Percentiles rank a stretch among this genome's conserved stretches.
These are phyloP conservation scores for Fregetta grallaria DNA, from an alignment of 2,113 vertebrate species.

Conservation along the genomic window DNA sequence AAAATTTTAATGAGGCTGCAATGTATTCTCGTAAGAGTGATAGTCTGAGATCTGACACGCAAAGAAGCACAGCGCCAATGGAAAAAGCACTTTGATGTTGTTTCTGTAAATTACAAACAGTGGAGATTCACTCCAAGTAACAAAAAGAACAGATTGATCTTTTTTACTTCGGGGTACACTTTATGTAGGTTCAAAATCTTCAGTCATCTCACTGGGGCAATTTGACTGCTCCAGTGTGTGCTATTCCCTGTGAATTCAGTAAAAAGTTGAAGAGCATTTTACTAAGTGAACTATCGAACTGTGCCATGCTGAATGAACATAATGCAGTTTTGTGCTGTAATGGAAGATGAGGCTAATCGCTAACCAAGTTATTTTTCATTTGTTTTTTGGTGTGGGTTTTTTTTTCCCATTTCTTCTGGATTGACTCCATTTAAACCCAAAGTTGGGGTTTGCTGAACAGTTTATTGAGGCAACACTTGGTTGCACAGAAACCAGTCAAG, in stretches of 20 bases:
- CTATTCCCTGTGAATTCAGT: neutral
- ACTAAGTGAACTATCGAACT: neutral
- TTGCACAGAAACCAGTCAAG: constrained; percentile 22
- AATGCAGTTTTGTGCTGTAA: neutral
- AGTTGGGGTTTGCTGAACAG: neutral
- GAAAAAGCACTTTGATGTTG: neutral
- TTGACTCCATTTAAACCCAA: neutral
- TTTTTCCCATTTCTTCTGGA: neutral
- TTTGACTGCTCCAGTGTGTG: neutral
- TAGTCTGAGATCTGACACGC: neutral
- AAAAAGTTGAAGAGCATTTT: neutral
- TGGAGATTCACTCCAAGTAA: neutral
- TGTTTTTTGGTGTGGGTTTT: neutral
- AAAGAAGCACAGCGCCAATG: accelerated
- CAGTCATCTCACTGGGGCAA: neutral
- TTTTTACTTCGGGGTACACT: neutral
- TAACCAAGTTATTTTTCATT: neutral
- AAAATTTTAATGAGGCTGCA: neutral
- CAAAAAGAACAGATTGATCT: neutral
- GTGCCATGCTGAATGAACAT: neutral
- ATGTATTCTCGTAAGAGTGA: neutral
- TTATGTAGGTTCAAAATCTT: neutral
- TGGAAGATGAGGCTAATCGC: neutral
- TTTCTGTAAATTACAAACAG: neutral
- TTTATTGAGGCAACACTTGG: constrained; percentile 12